Evolutionary conservation across 2,113 vertebrate genomes (phyloP).

Genomic region (Emydura subglobosa): DNA sequence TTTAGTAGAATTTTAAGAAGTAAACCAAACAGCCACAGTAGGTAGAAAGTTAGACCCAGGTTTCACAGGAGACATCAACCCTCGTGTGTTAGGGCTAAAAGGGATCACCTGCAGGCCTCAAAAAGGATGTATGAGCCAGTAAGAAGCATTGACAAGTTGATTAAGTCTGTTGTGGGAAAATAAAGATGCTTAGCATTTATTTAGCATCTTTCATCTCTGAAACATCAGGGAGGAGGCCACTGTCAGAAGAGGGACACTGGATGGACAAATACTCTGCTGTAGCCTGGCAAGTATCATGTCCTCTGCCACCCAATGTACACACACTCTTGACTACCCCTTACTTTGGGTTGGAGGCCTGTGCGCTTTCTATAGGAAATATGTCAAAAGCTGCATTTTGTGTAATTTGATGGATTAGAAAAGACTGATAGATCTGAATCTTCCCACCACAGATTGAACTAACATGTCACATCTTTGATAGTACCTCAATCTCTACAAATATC

Average conservation of each 20-base stretch:
- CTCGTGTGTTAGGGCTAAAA: background rate
- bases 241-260: background rate
- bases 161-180: background rate
- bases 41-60: background rate
- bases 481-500: background rate
- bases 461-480: background rate
- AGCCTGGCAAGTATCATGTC: background rate
- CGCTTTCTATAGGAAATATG: constrained; percentile 12
- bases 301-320: background rate
- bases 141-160: constrained; percentile 17
- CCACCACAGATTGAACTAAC: constrained; percentile 28
- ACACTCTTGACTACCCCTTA: constrained; percentile 30
- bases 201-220: constrained; percentile 9
- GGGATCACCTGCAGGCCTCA: background rate
- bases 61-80: background rate
- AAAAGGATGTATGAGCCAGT: fast-evolving
- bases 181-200: constrained; percentile 23
- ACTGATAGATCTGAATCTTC: background rate
- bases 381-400: constrained; percentile 34
- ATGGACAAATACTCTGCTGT: background rate
- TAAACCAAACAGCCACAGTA: background rate
- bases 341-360: background rate
- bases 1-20: background rate
- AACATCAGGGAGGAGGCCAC: background rate
- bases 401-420: constrained; percentile 6